Evolutionary conservation across 2,888 invertebrate genomes (phyloP).

Genomic region (Melinaea marsaeus): DNA sequence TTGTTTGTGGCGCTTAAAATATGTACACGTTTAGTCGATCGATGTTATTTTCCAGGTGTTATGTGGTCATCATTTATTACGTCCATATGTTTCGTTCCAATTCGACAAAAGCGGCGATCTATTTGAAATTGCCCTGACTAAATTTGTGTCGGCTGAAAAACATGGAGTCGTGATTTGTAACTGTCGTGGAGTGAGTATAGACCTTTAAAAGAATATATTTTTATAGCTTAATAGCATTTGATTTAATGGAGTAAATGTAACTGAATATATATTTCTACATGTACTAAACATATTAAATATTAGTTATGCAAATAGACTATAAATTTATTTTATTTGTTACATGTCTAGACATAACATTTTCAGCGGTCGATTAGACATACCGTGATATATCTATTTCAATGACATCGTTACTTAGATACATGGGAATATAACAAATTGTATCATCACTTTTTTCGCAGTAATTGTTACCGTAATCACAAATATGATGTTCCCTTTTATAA

Average conservation of each 20-base stretch:
- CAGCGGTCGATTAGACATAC: no score
- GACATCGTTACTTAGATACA: no score
- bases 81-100: conserved; percentile 39
- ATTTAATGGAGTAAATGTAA: not conserved
- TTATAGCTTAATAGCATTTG: conserved; percentile 44
- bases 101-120: conserved; percentile 34
- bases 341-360: no score
- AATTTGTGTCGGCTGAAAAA: conserved; percentile 32
- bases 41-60: conserved; percentile 39
- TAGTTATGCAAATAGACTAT: no score
- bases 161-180: conserved; percentile 38
- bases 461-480: no score
- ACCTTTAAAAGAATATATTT: conserved; percentile 41
- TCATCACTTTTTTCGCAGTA: no score
- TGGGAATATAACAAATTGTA: no score
- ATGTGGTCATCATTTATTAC: conserved; percentile 45
- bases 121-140: conserved; percentile 35
- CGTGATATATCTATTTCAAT: no score
- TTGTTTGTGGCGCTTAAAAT: conserved; percentile 10
- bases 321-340: no score
- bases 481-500: no score
- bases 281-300: no score
- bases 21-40: conserved; percentile 32
- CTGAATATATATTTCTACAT: no score
- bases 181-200: conserved; percentile 31